phyloP scores from a whole-genome alignment of 1,140 invertebrate genomes.

The Chrysoperla carnea region DNA sequence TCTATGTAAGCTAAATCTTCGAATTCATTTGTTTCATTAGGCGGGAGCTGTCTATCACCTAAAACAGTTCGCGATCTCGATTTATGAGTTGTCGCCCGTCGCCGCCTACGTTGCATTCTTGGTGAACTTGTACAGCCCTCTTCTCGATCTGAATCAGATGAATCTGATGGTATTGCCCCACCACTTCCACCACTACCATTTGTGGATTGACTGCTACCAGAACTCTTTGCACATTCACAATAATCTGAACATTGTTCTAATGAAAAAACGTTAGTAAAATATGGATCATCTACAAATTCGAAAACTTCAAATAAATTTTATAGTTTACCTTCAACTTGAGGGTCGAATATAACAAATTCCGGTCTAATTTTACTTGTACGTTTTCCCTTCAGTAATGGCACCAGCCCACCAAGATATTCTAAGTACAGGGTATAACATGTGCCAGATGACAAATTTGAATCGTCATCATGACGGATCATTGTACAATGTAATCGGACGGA shows the following conservation, averaged over 20 bases:
- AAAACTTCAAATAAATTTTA: not conserved
- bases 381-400: conserved; percentile 90
- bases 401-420: conserved; percentile 88
- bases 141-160: conserved; percentile 65
- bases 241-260: conserved; percentile 4
- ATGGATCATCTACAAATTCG: not conserved
- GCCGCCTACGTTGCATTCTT: conserved; percentile 41
- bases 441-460: conserved; percentile 40
- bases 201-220: conserved; percentile 24
- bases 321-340: conserved; percentile 54
- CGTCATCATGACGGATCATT: conserved; percentile 85
- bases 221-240: conserved; percentile 27
- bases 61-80: conserved; percentile 19
- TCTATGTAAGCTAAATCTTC: conserved; percentile 75
- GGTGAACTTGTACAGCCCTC: conserved; percentile 50
- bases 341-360: conserved; percentile 97
- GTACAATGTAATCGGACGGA: conserved; percentile 84
- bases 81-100: conserved; percentile 24
- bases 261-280: not conserved
- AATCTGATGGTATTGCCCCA: conserved; percentile 29
- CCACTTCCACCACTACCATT: conserved; percentile 25
- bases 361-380: conserved; percentile 91
- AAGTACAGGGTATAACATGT: conserved; percentile 90
- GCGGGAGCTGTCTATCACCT: conserved; percentile 12
- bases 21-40: conserved; percentile 29